A percentile compares a stretch with the other conserved stretches of the same genome.
phyloP scores from a whole-genome alignment of 2,888 invertebrate genomes.

The Chesias legatella region DNA sequence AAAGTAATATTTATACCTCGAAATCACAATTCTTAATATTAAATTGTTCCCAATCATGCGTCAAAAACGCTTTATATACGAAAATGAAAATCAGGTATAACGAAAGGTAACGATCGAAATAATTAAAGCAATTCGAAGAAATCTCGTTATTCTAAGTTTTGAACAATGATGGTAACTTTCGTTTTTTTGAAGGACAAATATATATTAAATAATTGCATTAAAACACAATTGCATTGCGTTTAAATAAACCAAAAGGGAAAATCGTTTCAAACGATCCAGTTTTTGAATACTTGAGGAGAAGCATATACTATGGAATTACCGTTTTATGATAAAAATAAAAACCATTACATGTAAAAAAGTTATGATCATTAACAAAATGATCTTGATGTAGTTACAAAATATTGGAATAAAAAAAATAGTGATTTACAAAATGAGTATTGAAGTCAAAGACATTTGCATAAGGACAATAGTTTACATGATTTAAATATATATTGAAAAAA shows the following conservation, averaged over 20 bases:
- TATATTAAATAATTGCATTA: constrained; percentile 45
- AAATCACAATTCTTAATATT: constrained; percentile 76
- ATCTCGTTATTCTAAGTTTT: constrained; percentile 62
- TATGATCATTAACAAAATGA: background rate
- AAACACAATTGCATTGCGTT: too few relatives aligned
- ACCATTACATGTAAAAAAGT: too few relatives aligned
- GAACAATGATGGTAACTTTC: constrained; percentile 79
- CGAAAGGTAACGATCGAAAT: constrained; percentile 73
- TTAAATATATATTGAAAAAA: constrained; percentile 14
- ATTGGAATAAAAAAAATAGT: constrained; percentile 6
- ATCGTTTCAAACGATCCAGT: too few relatives aligned
- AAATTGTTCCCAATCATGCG: constrained; percentile 74
- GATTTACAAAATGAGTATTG: constrained; percentile 32
- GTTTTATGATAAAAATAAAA: too few relatives aligned
- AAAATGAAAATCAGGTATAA: constrained; percentile 69
- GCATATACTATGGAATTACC: too few relatives aligned
- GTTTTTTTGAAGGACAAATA: constrained; percentile 53
- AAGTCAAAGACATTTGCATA: constrained; percentile 8
- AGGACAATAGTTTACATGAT: constrained; percentile 14
- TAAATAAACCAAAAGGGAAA: too few relatives aligned
- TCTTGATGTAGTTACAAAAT: background rate
- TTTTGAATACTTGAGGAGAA: too few relatives aligned
- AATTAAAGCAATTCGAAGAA: constrained; percentile 69
- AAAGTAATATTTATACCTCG: constrained; percentile 68
- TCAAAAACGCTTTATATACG: constrained; percentile 63